Evolutionary conservation across 2,113 vertebrate genomes (phyloP), one percentile per base, ranked within the genome.

Genomic region (Amazona guildingii): DNA sequence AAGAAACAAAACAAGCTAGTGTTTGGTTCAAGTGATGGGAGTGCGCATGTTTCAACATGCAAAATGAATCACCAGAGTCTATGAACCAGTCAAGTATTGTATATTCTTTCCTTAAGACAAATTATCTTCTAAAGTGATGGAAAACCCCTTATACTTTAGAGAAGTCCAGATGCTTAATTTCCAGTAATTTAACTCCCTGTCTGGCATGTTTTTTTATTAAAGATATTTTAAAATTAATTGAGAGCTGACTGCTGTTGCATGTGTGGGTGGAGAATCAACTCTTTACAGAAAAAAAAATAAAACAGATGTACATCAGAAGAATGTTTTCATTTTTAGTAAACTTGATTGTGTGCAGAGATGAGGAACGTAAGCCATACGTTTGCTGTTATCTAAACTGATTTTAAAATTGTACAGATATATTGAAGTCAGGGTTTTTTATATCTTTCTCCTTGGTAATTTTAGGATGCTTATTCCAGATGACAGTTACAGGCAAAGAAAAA

Each of bases 11-110:
- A 73, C 66, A 83, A 87, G 19, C 7, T 33, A 75, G 17, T 19
- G 21, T 78, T 73, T 73, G 57, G 72, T 91, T 91, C 43, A 85
- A 90, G 28, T 90, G 78, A 88, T 29, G 11, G 79, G 85, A 94
- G 72, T 68, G 57, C 69, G 76, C 64, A 90, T 86, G 76, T 94
- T 96, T 95, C 79, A 93, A 87, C 80, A 59, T 33, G 82, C 9
- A 44, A 68, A 75, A 61, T 93, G 93, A 97, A 92, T 96, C 90
- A 95, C 41, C 27, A 76, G 59, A 83, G 59, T 97, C 55, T 93
- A 72, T 69, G 63, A 96, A 83, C 15, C 18, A 27, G 67, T 90
- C 59, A 88, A 87, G 44, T 48, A 68, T 17, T 59, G 63, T 72
- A 23, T 72, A 62, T 55, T 39, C 88, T 93, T 96, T 88, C 28